Conservation (phyloP, 2,797 vertebrate genomes). For the Sarcophilus harrisii region DNA sequence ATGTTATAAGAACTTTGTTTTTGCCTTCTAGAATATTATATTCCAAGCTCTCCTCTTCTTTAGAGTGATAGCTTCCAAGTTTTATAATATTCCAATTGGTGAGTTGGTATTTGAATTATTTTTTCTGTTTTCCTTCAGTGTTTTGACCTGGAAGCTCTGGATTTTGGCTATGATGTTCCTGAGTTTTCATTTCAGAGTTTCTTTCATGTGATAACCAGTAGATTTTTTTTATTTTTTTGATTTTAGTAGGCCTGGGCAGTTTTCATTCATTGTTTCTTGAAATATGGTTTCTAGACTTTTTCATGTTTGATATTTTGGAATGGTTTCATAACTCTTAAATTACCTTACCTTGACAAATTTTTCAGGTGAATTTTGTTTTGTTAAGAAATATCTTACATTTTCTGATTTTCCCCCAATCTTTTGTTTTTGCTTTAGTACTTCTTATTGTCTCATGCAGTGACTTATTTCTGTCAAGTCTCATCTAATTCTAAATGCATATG, state of each 20-base stretch:
- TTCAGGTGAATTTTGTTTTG: not conserved
- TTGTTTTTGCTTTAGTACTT: not conserved
- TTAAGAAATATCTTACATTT: not conserved
- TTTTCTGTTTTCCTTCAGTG: not conserved
- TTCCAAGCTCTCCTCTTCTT: not conserved
- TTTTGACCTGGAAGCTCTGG: not conserved
- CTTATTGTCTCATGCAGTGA: not conserved
- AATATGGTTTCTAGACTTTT: not conserved
- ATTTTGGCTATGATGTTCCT: not conserved
- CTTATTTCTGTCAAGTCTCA: not conserved
- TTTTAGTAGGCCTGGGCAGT: not conserved
- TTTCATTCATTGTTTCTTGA: not conserved
- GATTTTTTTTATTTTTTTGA: not conserved
- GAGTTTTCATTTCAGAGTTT: not conserved
- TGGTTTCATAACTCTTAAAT: not conserved
- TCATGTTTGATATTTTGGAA: not conserved
- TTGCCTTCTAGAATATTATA: not conserved
- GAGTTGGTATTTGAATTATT: not conserved
- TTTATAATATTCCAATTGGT: not conserved
- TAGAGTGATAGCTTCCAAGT: not conserved
- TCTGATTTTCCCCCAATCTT: not conserved
- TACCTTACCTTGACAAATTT: not conserved
- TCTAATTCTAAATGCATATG: not conserved
- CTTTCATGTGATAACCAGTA: not conserved
- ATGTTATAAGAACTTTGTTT: not conserved